Percentiles rank a stretch among this genome's conserved stretches.
Conservation (phyloP, 2,888 invertebrate species). For the Eristalinus aeneus region DNA sequence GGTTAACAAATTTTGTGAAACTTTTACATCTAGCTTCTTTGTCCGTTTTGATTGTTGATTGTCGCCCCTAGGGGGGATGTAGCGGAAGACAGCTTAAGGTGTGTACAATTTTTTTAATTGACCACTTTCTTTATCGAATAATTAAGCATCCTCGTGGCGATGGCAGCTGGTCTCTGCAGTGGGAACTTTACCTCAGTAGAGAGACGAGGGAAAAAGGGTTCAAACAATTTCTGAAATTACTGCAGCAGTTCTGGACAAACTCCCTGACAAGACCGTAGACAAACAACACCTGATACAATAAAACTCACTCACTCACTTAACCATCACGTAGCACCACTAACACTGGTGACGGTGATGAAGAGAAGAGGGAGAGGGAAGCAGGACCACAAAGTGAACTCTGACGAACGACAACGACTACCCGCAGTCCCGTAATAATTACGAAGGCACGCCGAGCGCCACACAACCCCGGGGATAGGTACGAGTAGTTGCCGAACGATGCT, state of each 20-base stretch:
- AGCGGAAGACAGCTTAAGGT: background rate
- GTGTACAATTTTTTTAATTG: constrained; percentile 51
- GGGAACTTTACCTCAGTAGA: background rate
- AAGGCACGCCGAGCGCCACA: constrained; percentile 15
- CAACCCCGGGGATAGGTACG: constrained; percentile 26
- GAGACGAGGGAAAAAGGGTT: background rate
- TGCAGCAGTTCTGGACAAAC: constrained; percentile 22
- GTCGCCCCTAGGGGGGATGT: background rate
- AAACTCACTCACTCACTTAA: constrained; percentile 34
- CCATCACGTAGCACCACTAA: constrained; percentile 43
- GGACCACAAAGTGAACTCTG: too few species aligned
- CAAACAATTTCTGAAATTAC: constrained; percentile 35
- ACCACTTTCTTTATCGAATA: constrained; percentile 55
- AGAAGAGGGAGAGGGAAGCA: background rate
- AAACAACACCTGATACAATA: constrained; percentile 65
- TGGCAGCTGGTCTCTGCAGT: background rate
- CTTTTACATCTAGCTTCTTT: constrained; percentile 37
- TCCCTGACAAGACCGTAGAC: constrained; percentile 5
- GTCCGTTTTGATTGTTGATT: constrained; percentile 32
- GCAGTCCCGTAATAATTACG: constrained; percentile 62
- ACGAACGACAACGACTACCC: constrained; percentile 2
- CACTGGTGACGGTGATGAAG: constrained; percentile 5
- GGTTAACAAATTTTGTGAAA: constrained; percentile 23
- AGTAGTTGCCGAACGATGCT: too few species aligned
- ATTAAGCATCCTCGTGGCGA: constrained; percentile 31